phyloP scores from a whole-genome alignment of 2,797 vertebrate species.

The Octomys mimax region DNA sequence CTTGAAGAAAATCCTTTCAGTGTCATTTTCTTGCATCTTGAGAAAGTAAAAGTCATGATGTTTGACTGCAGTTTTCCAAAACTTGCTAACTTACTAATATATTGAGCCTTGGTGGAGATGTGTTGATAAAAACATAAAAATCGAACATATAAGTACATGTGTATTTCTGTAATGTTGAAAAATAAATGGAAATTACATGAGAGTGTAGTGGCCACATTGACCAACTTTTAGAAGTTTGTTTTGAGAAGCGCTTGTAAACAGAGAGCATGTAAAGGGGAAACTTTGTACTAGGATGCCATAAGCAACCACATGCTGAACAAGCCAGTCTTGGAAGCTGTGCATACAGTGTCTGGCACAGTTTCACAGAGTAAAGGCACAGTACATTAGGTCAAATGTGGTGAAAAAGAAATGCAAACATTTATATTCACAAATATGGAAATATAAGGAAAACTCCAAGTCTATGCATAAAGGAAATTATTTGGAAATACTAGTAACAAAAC shows the following conservation, averaged over 20 bases:
- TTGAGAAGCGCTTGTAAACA: not conserved
- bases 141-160: not conserved
- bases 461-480: not conserved
- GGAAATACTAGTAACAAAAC: not conserved
- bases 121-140: not conserved
- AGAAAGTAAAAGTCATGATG: not conserved
- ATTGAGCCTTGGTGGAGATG: not conserved
- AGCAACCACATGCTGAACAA: accelerated
- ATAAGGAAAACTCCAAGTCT: not conserved
- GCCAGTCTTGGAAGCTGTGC: accelerated
- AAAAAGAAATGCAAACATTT: not conserved
- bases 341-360: accelerated
- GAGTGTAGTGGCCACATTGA: too few relatives aligned
- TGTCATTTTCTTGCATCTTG: not conserved
- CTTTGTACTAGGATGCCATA: accelerated
- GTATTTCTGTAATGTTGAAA: not conserved
- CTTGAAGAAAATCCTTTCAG: not conserved
- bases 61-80: not conserved
- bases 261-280: not conserved
- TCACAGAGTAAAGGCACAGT: not conserved
- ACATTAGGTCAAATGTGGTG: not conserved
- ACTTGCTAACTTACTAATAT: not conserved
- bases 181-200: not conserved
- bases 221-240: not conserved
- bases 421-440: not conserved